A percentile compares a stretch with the other conserved stretches of the same genome.
Evolutionary conservation across 2,888 invertebrate genomes (phyloP).

Genomic region (Heliconius charithonia): DNA sequence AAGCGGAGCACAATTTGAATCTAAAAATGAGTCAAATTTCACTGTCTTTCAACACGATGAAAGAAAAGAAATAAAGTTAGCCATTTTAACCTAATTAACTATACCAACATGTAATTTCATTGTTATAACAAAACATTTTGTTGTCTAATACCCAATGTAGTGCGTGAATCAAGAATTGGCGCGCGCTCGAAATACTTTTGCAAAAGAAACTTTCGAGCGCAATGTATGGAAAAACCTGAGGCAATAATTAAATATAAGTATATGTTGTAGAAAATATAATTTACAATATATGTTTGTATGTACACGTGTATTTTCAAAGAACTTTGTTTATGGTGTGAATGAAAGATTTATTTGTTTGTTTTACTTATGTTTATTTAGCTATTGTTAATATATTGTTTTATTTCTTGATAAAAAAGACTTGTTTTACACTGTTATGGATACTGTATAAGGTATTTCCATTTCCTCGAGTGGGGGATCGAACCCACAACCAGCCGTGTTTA

Average conservation of each 20-base stretch:
- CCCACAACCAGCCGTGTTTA: too few relatives aligned
- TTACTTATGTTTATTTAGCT: neutral
- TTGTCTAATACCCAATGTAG: slow-evolving; percentile 30
- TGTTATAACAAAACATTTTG: slow-evolving; percentile 37
- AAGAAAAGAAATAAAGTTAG: neutral
- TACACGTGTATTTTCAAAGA: slow-evolving; percentile 4
- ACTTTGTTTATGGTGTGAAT: neutral
- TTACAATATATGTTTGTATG: neutral
- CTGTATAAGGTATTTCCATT: too few relatives aligned
- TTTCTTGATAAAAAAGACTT: neutral
- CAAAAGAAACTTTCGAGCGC: slow-evolving; percentile 39
- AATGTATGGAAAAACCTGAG: slow-evolving; percentile 45
- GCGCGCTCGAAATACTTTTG: slow-evolving; percentile 42
- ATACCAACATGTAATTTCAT: slow-evolving; percentile 20
- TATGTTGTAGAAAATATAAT: slow-evolving; percentile 12
- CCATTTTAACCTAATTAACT: neutral
- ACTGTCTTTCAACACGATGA: neutral
- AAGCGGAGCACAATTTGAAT: too few relatives aligned
- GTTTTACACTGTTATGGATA: neutral
- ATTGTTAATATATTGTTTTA: neutral
- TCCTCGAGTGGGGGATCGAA: too few relatives aligned
- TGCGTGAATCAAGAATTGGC: slow-evolving; percentile 39
- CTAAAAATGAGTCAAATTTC: neutral
- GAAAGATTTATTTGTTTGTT: neutral
- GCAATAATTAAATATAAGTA: slow-evolving; percentile 23